Percentiles rank a stretch among this genome's conserved stretches.
phyloP scores from a whole-genome alignment of 2,113 vertebrate species.

The Clupea harengus region DNA sequence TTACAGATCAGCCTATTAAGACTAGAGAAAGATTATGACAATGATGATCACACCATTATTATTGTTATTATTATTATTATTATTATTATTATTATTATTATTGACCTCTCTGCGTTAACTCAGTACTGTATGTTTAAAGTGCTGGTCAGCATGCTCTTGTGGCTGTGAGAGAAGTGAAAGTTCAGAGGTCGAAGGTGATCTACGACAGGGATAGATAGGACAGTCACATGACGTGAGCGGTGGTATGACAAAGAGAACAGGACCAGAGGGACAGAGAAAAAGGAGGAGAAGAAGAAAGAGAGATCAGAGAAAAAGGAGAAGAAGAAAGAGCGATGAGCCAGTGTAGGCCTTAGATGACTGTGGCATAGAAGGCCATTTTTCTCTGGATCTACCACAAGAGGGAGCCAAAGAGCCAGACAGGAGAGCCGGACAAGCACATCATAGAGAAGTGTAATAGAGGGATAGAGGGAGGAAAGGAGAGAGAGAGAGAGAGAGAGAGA shows the following conservation, averaged over 20 bases:
- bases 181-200: constrained; percentile 52
- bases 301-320: not conserved
- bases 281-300: too few species aligned
- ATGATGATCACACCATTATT: constrained; percentile 24
- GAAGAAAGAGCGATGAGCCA: too few species aligned
- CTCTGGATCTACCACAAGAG: not conserved
- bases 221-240: not conserved
- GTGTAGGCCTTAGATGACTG: too few species aligned
- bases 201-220: constrained; percentile 6
- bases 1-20: not conserved
- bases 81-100: constrained; percentile 43
- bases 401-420: too few species aligned
- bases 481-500: not conserved
- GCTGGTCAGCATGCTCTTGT: constrained; percentile 58
- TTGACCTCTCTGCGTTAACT: constrained; percentile 78
- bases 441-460: not conserved
- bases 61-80: constrained; percentile 42
- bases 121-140: constrained; percentile 92
- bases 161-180: constrained; percentile 80
- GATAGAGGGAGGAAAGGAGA: not conserved
- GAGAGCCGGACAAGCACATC: not conserved
- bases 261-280: too few species aligned
- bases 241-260: constrained; percentile 1
- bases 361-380: too few species aligned
- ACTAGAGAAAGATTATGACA: constrained; percentile 17